Conservation (phyloP, 2,888 invertebrate species). For the Drosophila fulvimacula region DNA sequence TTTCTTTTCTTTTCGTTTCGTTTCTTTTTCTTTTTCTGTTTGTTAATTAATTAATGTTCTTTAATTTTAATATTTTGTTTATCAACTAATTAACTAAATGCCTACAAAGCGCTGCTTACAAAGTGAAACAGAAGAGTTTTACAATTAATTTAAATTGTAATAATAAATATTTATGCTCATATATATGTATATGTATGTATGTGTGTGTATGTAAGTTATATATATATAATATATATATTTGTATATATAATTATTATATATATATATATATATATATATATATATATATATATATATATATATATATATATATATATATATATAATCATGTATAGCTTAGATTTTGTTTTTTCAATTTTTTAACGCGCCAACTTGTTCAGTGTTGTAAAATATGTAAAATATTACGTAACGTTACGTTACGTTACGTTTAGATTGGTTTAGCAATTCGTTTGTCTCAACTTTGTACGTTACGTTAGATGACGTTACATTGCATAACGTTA, state of each 20-base stretch:
- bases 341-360: constrained; percentile 49
- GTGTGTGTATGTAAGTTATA: constrained; percentile 15
- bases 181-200: constrained; percentile 33
- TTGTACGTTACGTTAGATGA: background rate
- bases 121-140: constrained; percentile 62
- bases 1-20: background rate
- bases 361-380: constrained; percentile 60
- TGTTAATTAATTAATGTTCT: constrained; percentile 13
- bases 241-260: constrained; percentile 38
- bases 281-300: too few relatives aligned
- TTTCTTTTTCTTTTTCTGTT: background rate
- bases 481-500: background rate
- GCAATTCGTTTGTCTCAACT: constrained; percentile 33
- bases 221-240: constrained; percentile 30
- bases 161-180: constrained; percentile 69
- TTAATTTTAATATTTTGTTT: constrained; percentile 20
- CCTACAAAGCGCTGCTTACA: constrained; percentile 77
- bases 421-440: constrained; percentile 51
- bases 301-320: constrained; percentile 34
- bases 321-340: constrained; percentile 43
- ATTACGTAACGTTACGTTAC: constrained; percentile 10
- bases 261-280: constrained; percentile 35
- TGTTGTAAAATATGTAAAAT: constrained; percentile 46
- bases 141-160: constrained; percentile 59
- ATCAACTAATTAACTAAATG: constrained; percentile 72